Evolutionary conservation across 2,888 invertebrate genomes (phyloP).

Genomic region (Aplocera efformata): DNA sequence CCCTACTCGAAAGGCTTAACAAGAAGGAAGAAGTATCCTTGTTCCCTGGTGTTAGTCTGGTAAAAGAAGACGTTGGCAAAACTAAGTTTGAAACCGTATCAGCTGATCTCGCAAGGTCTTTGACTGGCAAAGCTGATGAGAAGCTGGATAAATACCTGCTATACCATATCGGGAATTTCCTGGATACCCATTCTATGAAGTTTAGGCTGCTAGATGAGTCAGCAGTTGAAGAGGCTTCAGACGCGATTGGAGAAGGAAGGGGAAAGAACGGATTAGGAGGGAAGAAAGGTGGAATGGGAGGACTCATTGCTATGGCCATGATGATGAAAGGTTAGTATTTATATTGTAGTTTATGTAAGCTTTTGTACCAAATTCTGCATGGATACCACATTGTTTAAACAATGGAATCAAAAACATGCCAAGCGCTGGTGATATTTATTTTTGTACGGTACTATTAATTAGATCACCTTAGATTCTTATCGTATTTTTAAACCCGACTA

Average conservation of each 20-base stretch:
- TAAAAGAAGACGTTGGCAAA: slow-evolving; percentile 81
- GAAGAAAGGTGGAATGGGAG: slow-evolving; percentile 69
- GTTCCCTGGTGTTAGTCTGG: slow-evolving; percentile 82
- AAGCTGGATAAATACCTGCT: slow-evolving; percentile 85
- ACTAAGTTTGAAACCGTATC: slow-evolving; percentile 78
- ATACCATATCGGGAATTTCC: slow-evolving; percentile 83
- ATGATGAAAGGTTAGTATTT: slow-evolving; percentile 80
- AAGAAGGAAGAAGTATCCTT: slow-evolving; percentile 63
- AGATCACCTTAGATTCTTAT: too few species aligned
- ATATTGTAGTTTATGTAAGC: not conserved
- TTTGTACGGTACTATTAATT: too few species aligned
- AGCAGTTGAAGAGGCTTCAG: slow-evolving; percentile 76
- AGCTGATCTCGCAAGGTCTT: slow-evolving; percentile 83
- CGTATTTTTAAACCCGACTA: too few species aligned
- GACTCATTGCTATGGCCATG: slow-evolving; percentile 76
- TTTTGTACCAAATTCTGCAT: too few species aligned
- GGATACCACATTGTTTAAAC: too few species aligned
- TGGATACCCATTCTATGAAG: slow-evolving; percentile 85
- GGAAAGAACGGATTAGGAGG: slow-evolving; percentile 53
- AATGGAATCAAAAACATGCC: too few species aligned
- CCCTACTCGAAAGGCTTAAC: slow-evolving; percentile 62
- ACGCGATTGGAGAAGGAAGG: slow-evolving; percentile 65
- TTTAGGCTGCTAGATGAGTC: slow-evolving; percentile 83
- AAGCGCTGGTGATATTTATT: too few species aligned
- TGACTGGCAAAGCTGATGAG: slow-evolving; percentile 85